phyloP scores from a whole-genome alignment of 2,797 vertebrate genomes.

The Acipenser ruthenus region DNA sequence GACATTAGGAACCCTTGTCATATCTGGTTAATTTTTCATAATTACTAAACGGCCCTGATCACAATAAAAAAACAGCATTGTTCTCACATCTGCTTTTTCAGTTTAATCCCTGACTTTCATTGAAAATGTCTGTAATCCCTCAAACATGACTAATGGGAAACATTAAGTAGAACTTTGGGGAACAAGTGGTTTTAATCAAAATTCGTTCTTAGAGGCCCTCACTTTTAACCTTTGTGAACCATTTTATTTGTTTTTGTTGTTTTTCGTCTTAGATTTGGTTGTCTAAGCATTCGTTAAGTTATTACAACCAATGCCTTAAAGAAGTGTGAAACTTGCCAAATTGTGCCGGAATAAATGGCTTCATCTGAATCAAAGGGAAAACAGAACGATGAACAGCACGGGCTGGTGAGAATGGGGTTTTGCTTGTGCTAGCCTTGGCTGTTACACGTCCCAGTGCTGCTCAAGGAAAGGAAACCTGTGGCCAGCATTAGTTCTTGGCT shows the following conservation, averaged over 20 bases:
- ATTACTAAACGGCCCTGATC: conserved; percentile 48
- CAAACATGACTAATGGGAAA: conserved; percentile 89
- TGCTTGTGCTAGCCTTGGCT: no score
- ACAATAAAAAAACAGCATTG: conserved; percentile 56
- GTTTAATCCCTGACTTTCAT: conserved; percentile 73
- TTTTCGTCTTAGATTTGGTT: conserved; percentile 7
- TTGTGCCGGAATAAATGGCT: no score
- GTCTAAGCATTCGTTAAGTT: no score
- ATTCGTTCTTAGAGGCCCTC: conserved; percentile 43
- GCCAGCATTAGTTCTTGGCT: no score
- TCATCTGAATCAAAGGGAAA: no score
- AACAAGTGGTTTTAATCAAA: conserved; percentile 68
- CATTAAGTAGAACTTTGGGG: conserved; percentile 60
- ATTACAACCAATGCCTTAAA: no score
- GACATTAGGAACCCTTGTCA: conserved; percentile 47
- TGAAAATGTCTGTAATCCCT: conserved; percentile 78
- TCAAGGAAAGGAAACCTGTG: no score
- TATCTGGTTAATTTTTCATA: conserved; percentile 42
- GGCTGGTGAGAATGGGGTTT: no score
- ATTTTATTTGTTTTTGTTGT: conserved; percentile 39
- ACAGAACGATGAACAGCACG: no score
- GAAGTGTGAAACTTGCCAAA: no score
- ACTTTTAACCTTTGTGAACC: conserved; percentile 26
- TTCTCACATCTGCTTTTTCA: conserved; percentile 79
- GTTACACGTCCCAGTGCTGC: no score